Percentiles rank a stretch among this genome's conserved stretches.
These are phyloP conservation scores for Diprion similis DNA, from an alignment of 1,140 invertebrate species.

Conservation along the genomic window DNA sequence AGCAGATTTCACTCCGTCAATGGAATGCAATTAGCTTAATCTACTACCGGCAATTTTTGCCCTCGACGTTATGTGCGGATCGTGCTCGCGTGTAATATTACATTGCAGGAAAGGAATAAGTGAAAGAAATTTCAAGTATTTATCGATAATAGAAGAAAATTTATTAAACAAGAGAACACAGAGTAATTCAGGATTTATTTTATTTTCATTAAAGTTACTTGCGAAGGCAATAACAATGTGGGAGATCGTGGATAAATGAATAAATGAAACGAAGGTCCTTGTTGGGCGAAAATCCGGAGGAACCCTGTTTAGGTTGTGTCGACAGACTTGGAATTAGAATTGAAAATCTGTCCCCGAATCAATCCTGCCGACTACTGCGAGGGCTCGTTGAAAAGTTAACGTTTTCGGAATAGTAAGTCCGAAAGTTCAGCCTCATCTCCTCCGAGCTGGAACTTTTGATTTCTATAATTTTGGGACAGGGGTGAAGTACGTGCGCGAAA, in stretches of 20 bases:
- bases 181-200: too few species aligned
- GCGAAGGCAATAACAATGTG: too few species aligned
- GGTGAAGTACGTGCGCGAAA: constrained; percentile 8
- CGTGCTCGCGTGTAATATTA: too few species aligned
- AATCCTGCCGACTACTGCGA: not conserved
- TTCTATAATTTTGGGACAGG: constrained; percentile 11
- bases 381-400: not conserved
- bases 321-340: not conserved
- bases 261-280: too few species aligned
- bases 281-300: too few species aligned
- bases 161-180: not conserved
- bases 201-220: too few species aligned
- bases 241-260: too few species aligned
- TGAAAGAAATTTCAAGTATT: too few species aligned
- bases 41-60: not conserved
- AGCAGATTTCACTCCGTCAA: not conserved
- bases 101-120: too few species aligned
- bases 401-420: constrained; percentile 5
- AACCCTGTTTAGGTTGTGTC: too few species aligned
- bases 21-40: not conserved
- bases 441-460: not conserved
- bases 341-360: not conserved
- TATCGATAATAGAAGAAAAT: not conserved
- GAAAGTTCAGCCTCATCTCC: not conserved
- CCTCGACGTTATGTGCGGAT: too few species aligned